Conservation (phyloP, 2,113 vertebrate genomes). For the Vimba vimba region DNA sequence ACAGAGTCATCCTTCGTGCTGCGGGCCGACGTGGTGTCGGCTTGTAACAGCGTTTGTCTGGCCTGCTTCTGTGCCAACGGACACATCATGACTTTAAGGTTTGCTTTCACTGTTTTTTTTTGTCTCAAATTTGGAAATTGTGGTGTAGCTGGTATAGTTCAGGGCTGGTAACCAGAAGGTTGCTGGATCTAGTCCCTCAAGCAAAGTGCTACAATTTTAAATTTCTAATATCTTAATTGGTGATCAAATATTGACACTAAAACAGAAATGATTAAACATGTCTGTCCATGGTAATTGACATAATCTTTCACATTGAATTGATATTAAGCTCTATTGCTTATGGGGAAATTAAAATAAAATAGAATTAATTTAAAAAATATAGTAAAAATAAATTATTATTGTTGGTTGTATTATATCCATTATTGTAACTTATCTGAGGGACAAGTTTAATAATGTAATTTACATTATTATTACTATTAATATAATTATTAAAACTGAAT, state of each 20-base stretch:
- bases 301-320: background rate
- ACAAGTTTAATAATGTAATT: too few relatives aligned
- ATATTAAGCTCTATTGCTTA: background rate
- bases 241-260: background rate
- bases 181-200: background rate
- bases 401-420: too few relatives aligned
- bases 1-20: constrained; percentile 97
- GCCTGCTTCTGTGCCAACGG: constrained; percentile 98
- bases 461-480: too few relatives aligned
- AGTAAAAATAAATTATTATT: background rate
- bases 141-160: background rate
- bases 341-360: too few relatives aligned
- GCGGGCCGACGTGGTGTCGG: constrained; percentile 87
- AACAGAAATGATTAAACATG: background rate
- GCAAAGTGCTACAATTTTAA: background rate
- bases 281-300: too few relatives aligned
- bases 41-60: constrained; percentile 91
- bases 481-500: too few relatives aligned
- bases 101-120: background rate
- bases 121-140: background rate
- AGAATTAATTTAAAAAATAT: too few relatives aligned
- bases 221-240: background rate
- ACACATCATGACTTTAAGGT: constrained; percentile 98
- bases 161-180: background rate
- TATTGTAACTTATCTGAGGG: too few relatives aligned